Evolutionary conservation across 2,888 invertebrate genomes (phyloP).

Genomic region (Caenorhabditis sulstoni): DNA sequence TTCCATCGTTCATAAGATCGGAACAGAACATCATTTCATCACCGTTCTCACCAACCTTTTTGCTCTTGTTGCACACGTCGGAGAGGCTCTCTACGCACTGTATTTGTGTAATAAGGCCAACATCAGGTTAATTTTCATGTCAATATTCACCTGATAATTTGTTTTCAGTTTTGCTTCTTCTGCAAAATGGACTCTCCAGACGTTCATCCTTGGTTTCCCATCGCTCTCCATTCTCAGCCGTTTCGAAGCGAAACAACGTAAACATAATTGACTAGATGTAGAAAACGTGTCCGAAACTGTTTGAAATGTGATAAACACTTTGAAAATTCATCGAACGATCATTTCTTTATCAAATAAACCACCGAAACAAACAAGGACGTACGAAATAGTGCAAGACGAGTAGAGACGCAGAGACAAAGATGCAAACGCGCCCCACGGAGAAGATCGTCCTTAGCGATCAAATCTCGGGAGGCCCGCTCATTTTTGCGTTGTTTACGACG

Average conservation of each 20-base stretch:
- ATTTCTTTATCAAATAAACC: constrained; percentile 38
- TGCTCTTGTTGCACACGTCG: constrained; percentile 73
- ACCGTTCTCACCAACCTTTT: constrained; percentile 68
- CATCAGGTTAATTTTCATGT: constrained; percentile 60
- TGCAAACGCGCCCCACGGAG: constrained; percentile 23
- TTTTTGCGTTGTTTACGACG: constrained; percentile 11
- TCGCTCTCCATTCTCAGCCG: constrained; percentile 69
- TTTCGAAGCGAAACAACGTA: constrained; percentile 38
- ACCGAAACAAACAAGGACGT: constrained; percentile 30
- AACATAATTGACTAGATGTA: constrained; percentile 50
- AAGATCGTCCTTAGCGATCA: not conserved
- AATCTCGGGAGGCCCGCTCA: constrained; percentile 16
- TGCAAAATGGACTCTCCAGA: constrained; percentile 77
- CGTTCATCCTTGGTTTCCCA: constrained; percentile 77
- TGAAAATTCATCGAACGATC: constrained; percentile 39
- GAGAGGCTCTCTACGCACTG: constrained; percentile 73
- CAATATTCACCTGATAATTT: not conserved
- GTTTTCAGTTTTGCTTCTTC: constrained; percentile 68
- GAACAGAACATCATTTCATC: constrained; percentile 42
- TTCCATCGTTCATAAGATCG: constrained; percentile 52
- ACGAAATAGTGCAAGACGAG: not conserved
- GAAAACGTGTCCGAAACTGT: constrained; percentile 34
- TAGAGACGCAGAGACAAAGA: constrained; percentile 22
- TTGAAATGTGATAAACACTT: constrained; percentile 27
- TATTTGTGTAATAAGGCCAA: constrained; percentile 70